These are phyloP conservation scores for Trichogramma evanescens DNA, from an alignment of 2,888 invertebrate genomes.

Conservation along the genomic window DNA sequence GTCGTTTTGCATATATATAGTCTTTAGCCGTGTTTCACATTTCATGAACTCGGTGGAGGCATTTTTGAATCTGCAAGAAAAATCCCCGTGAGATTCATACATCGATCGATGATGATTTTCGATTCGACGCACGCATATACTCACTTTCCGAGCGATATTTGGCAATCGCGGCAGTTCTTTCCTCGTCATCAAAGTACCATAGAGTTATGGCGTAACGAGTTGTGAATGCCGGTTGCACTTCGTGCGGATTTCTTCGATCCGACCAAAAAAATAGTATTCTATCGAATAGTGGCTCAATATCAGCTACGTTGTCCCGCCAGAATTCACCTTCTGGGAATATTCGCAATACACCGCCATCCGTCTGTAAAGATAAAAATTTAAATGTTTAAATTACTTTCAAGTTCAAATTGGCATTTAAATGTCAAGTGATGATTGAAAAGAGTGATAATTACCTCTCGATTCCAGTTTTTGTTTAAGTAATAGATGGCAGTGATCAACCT, in stretches of 20 bases:
- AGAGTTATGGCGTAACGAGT: slow-evolving; percentile 87
- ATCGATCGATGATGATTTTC: too few relatives aligned
- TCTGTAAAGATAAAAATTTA: slow-evolving; percentile 32
- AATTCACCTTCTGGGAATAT: slow-evolving; percentile 77
- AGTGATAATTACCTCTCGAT: slow-evolving; percentile 57
- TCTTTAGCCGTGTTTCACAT: slow-evolving; percentile 24
- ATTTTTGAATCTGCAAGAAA: slow-evolving; percentile 30
- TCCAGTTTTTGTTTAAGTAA: slow-evolving; percentile 93
- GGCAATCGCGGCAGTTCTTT: slow-evolving; percentile 50
- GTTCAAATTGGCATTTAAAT: not conserved
- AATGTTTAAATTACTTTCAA: not conserved
- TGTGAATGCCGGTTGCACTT: slow-evolving; percentile 85
- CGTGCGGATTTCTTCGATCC: slow-evolving; percentile 91
- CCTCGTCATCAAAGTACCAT: slow-evolving; percentile 85
- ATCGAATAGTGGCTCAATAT: slow-evolving; percentile 90
- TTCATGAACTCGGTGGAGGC: slow-evolving; percentile 32
- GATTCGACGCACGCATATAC: slow-evolving; percentile 21
- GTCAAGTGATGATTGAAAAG: not conserved
- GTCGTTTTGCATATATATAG: slow-evolving; percentile 26
- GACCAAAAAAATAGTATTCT: slow-evolving; percentile 96
- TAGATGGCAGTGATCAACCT: slow-evolving; percentile 96
- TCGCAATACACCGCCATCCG: slow-evolving; percentile 76
- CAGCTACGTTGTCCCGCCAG: slow-evolving; percentile 71
- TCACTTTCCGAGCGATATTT: slow-evolving; percentile 44
- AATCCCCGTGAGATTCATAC: not conserved